phyloP scores from a whole-genome alignment of 2,113 vertebrate species.

The Microcebus griseorufus region DNA sequence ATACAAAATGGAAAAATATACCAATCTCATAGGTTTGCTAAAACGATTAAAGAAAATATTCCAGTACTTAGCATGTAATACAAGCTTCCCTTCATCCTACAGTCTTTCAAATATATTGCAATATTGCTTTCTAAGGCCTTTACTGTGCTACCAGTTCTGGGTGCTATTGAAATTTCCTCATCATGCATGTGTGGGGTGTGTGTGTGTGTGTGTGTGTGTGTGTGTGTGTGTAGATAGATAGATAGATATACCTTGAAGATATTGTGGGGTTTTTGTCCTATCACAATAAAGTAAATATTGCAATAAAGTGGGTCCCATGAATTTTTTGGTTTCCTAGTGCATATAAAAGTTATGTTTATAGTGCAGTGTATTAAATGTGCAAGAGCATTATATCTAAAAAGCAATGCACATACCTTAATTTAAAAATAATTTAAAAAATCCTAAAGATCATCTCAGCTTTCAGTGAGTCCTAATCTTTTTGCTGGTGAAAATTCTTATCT shows the following conservation, averaged over 20 bases:
- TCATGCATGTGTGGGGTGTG: background rate
- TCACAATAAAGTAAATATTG: background rate
- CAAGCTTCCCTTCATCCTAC: background rate
- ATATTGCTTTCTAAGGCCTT: background rate
- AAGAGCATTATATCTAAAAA: background rate
- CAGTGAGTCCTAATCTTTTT: background rate
- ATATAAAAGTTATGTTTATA: background rate
- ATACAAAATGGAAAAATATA: background rate
- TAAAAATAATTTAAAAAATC: background rate
- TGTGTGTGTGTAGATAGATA: background rate
- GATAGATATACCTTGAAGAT: background rate
- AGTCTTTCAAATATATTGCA: background rate
- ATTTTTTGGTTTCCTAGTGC: background rate
- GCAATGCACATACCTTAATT: background rate
- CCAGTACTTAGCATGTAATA: background rate
- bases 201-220: background rate
- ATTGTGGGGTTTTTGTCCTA: background rate
- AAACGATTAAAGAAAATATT: background rate
- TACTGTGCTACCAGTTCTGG: background rate
- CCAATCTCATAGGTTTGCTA: background rate
- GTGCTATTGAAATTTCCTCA: background rate
- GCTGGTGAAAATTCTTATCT: background rate
- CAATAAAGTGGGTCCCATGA: background rate
- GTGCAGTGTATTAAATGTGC: background rate
- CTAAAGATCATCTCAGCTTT: background rate